phyloP scores from a whole-genome alignment of 2,888 invertebrate genomes.

The Apotomis betuletana region DNA sequence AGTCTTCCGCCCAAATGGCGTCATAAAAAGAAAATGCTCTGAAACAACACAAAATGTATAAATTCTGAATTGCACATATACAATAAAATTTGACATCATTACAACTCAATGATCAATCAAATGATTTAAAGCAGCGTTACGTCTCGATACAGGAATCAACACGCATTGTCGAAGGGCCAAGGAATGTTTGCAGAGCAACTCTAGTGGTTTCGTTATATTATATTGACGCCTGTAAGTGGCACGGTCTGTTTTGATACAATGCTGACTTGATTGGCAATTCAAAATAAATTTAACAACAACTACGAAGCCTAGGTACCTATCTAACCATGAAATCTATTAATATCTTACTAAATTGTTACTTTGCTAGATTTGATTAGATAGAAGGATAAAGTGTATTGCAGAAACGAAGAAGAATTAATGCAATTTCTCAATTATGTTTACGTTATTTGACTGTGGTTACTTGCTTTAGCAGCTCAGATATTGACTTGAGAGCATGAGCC shows the following conservation, averaged over 20 bases:
- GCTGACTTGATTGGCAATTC: slow-evolving; percentile 15
- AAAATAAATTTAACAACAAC: neutral
- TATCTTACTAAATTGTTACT: neutral
- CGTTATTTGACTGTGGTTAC: too few relatives aligned
- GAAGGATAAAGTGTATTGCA: too few relatives aligned
- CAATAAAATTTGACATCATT: neutral
- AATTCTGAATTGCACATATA: neutral
- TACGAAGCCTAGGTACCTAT: neutral
- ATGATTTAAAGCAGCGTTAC: slow-evolving; percentile 19
- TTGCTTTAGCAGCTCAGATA: too few relatives aligned
- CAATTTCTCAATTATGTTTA: too few relatives aligned
- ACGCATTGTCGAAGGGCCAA: slow-evolving; percentile 25
- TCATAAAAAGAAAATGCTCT: neutral
- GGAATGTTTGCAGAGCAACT: slow-evolving; percentile 19
- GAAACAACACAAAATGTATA: neutral
- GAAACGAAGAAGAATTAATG: too few relatives aligned
- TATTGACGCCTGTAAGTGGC: slow-evolving; percentile 20
- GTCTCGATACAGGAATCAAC: slow-evolving; percentile 22
- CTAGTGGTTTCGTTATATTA: slow-evolving; percentile 28
- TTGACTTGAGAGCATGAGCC: too few relatives aligned
- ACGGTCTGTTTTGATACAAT: slow-evolving; percentile 12
- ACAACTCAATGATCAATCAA: slow-evolving; percentile 10
- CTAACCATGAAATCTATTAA: too few relatives aligned
- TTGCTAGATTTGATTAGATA: neutral
- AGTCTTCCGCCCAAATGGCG: neutral